Evolutionary conservation across 2,113 vertebrate species (phyloP), one percentile per base, ranked within the genome.

Genomic region (Synchiropus splendidus): DNA sequence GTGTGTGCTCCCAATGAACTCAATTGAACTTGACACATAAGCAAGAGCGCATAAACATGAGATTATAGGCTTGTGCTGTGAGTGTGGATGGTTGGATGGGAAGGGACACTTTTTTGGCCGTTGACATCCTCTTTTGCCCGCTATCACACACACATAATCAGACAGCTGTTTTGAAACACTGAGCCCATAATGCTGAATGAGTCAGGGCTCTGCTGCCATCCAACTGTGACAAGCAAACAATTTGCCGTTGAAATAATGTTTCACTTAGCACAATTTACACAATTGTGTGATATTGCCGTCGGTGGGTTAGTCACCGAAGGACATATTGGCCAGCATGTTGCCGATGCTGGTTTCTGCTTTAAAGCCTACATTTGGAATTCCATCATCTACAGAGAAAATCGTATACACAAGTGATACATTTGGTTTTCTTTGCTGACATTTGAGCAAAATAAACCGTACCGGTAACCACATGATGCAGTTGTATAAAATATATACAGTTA

Each of bases 11-110:
- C 45, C 54, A 6, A 31, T 65, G 69, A 71, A 62, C 70, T 56
- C 51, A 75, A 81, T 64, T 62, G 52, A 78, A 74, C 55, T 59
- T 74, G 72, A 75, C 73, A 72, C 54, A 53, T 18, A 42, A 56
- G 40, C 52, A 59, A 47, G 54, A 48, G 64, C 54, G 39, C 39
- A 67, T 38, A 64, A 67, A 62, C 45, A 58, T 4, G 42, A 36
- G 42, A 70, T 17, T 27, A 27, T 27, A 27, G 21, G 21, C 21
- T 27, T 70, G 53, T 42, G 55, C 54, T 48, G 38, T 55, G 64
- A 60, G 43, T 44, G 45, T 45, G 48, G 48, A 62, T 46, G 55
- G 42, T 35, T 55, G 40, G 39, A 36, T 37, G 52, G 32, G 46
- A 54, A 47, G 27, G 37, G 45, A 36, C 51, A 54, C 18, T 47